Evolutionary conservation across 2,113 vertebrate species (phyloP).

Genomic region (Stigmatopora nigra): DNA sequence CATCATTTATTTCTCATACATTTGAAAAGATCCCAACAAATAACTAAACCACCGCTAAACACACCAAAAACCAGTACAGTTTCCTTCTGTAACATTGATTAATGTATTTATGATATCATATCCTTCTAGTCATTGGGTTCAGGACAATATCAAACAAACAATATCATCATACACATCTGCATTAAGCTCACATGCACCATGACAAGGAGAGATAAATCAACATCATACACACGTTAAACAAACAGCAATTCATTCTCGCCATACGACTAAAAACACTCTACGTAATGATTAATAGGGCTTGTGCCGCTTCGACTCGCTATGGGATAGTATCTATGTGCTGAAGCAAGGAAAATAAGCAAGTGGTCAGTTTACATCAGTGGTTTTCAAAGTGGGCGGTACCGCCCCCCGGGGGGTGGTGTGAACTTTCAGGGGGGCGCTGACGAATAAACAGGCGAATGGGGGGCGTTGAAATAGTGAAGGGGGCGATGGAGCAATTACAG

Average conservation of each 20-base stretch:
- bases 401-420: too few relatives aligned
- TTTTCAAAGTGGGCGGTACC: too few relatives aligned
- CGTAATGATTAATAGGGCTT: constrained; percentile 74
- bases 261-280: constrained; percentile 64
- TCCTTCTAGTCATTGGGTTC: constrained; percentile 42
- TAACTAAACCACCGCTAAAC: background rate
- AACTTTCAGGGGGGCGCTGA: too few relatives aligned
- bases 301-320: constrained; percentile 44
- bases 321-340: constrained; percentile 53
- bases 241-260: constrained; percentile 29
- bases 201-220: constrained; percentile 41
- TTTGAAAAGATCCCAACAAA: background rate
- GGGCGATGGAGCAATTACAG: too few relatives aligned
- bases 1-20: background rate
- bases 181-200: constrained; percentile 24
- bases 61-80: constrained; percentile 20
- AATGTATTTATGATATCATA: constrained; percentile 73
- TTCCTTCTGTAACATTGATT: constrained; percentile 68
- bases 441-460: too few relatives aligned
- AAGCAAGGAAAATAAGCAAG: constrained; percentile 75
- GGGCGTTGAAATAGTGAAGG: too few relatives aligned
- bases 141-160: too few relatives aligned
- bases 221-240: constrained; percentile 37
- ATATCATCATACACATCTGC: background rate
- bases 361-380: constrained; percentile 65